Evolutionary conservation across 2,888 invertebrate genomes (phyloP), one percentile per base, ranked within the genome.

Genomic region (Drosophila birchii): DNA sequence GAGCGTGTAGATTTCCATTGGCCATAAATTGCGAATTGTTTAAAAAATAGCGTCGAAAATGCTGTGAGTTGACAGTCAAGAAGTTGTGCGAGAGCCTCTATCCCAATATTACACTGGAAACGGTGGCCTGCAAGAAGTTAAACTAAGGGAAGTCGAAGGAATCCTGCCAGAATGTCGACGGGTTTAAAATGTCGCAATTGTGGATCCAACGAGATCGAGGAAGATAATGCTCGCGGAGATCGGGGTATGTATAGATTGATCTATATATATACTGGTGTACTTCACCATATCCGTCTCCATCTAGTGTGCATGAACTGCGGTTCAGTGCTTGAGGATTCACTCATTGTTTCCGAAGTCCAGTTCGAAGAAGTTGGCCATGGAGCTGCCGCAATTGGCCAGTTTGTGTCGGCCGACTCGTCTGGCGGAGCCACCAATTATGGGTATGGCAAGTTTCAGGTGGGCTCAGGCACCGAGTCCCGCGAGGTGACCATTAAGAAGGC

Each of bases 231-330:
- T 26, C 95, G 98, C 88, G 99, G 99, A 39, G 98, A 99, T 94
- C 78, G 84, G 36, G 83, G 76, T 83, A 69, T 5, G 58, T 23
- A 23, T 38, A 38, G n/a, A 39, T 16, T 23, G 9, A 3, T 14
- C 5, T 0, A 16, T 2, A 9, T 5, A 16, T 3, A 11, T 6
- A 0, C 14, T 9, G 14, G 7, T 5, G 12, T 18, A 20, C 5
- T 41, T 18, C 43, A n/a, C 0, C 12, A 8, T 12, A n/a, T 36
- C 4, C 11, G 7, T 8, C 2, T 1, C 2, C 8, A 8, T 69
- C 96, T 97, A 12, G 98, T 99, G 1, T 99, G 99, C 92, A 98
- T 97, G 32, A 96, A 95, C 90, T 99, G 99, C 93, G 99, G 99
- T 32, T 96, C 97, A 9, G 99, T 99, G 2, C 93, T 99, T 18